Percentiles rank a stretch among this genome's conserved stretches.
Evolutionary conservation across 1,140 invertebrate genomes (phyloP).

Genomic region (Drosophila ogumai): DNA sequence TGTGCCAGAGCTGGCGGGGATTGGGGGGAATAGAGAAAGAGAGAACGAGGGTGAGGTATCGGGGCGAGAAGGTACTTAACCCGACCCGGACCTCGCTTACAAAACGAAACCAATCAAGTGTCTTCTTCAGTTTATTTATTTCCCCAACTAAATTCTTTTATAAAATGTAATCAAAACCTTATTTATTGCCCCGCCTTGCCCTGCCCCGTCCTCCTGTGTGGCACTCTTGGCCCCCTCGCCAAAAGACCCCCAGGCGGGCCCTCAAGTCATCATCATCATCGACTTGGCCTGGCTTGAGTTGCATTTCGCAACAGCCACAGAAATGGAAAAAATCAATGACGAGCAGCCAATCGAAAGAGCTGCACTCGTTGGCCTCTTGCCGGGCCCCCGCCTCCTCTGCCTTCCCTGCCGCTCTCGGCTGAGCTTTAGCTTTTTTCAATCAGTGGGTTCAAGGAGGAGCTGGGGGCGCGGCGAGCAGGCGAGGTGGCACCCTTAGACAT

Average conservation of each 20-base stretch:
- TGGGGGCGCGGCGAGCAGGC: neutral
- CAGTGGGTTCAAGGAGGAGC: conserved; percentile 26
- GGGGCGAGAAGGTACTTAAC: conserved; percentile 46
- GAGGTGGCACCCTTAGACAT: conserved; percentile 66
- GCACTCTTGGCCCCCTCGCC: conserved; percentile 2
- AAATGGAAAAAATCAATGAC: conserved; percentile 74
- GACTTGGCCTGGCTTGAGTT: conserved; percentile 75
- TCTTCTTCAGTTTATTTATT: conserved; percentile 83
- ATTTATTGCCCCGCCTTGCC: conserved; percentile 64
- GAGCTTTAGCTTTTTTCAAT: conserved; percentile 47
- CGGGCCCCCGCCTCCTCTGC: neutral
- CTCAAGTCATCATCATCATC: conserved; percentile 68
- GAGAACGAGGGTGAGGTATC: neutral
- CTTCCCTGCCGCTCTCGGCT: conserved; percentile 24
- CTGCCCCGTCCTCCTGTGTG: neutral
- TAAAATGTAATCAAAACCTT: conserved; percentile 85
- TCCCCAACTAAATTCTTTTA: conserved; percentile 82
- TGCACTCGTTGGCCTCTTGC: conserved; percentile 58
- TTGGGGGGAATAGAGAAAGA: conserved; percentile 4
- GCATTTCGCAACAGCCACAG: conserved; percentile 66
- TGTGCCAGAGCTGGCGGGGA: conserved; percentile 39
- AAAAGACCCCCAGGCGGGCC: conserved; percentile 32
- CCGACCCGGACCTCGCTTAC: conserved; percentile 64
- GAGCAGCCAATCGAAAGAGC: conserved; percentile 73
- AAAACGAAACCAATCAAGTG: conserved; percentile 84